Percentiles rank a stretch among this genome's conserved stretches.
phyloP scores from a whole-genome alignment of 2,113 vertebrate species.

The Pantherophis guttatus region DNA sequence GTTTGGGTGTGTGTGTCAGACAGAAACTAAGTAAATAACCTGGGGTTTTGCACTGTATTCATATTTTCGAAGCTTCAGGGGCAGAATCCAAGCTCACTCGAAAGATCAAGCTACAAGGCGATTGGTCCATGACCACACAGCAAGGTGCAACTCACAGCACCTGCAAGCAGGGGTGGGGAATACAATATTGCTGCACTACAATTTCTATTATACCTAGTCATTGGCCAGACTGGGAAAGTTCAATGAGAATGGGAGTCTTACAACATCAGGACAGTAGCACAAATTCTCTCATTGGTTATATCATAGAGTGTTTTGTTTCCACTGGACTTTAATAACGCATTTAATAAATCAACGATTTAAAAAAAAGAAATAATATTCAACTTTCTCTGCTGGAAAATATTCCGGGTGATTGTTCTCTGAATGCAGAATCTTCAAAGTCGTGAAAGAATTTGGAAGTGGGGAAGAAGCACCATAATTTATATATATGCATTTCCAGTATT shows the following conservation, averaged over 20 bases:
- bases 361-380: not conserved
- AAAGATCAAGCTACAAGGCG: not conserved
- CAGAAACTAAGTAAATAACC: not conserved
- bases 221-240: not conserved
- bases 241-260: not conserved
- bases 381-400: not conserved
- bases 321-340: not conserved
- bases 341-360: too few relatives aligned
- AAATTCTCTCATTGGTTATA: not conserved
- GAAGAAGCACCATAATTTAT: not conserved
- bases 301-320: not conserved
- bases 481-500: not conserved
- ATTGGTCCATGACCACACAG: not conserved
- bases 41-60: not conserved
- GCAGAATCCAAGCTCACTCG: not conserved
- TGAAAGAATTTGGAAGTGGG: not conserved
- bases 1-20: not conserved
- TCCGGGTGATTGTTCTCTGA: not conserved
- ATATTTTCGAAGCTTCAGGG: not conserved
- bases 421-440: not conserved
- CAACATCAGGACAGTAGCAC: not conserved
- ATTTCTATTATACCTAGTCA: not conserved
- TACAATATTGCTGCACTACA: not conserved
- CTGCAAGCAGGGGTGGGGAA: not conserved
- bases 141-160: not conserved